Evolutionary conservation across 35 echinoderm and acorn worm species (phyloP), one percentile per base, ranked within the genome.

Genomic region (Apostichopus japonicus): DNA sequence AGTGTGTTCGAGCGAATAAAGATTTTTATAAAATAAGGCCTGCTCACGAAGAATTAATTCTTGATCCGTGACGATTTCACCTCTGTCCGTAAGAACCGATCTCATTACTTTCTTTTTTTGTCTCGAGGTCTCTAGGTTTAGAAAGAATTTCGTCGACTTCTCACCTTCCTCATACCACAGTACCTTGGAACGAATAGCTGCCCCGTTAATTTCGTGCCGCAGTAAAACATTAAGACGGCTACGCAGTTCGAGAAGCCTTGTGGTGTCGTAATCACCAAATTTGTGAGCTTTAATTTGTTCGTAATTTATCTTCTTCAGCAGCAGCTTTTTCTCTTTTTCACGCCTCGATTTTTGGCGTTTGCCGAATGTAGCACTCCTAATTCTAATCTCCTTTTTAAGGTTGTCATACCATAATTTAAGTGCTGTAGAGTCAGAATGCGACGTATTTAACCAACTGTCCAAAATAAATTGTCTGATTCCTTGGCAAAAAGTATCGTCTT

Each of bases 101-200:
- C 79, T 33, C 79, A 82, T 8, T 6, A 82, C 51, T 82, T 53
- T 82, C 79, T 82, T 82, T 54, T 53, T 80, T 80, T 80, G 78
- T 33, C 78, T n/a, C 6, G 78, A 80, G 6, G 78, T 25, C 44
- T 80, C 78, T 15, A 80, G 52, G 14, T 80, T 78, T 10, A 65
- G 62, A 65, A 65, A 65, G 10, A 11, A 33, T 21, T 21, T 78
- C 22, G 13, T 23, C 44, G 33, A 44, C 4, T 44, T 44, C 33
- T 44, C 33, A 44, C 33, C 33, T 44, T 44, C 33, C 33, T 44
- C 78, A 14, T 80, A 33, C 78, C 78, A 80, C 23, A 80, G 78
- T 25, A 27, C 27, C 24, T 82, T 82, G 5, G 79, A 82, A 9
- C 79, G 33, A 53, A 82, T 82, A 0, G 79, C 79, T 19, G 79